Base-by-base conservation (phyloP, 2,113 vertebrate genomes). In the Pseudorhombus dupliciocellatus region DNA sequence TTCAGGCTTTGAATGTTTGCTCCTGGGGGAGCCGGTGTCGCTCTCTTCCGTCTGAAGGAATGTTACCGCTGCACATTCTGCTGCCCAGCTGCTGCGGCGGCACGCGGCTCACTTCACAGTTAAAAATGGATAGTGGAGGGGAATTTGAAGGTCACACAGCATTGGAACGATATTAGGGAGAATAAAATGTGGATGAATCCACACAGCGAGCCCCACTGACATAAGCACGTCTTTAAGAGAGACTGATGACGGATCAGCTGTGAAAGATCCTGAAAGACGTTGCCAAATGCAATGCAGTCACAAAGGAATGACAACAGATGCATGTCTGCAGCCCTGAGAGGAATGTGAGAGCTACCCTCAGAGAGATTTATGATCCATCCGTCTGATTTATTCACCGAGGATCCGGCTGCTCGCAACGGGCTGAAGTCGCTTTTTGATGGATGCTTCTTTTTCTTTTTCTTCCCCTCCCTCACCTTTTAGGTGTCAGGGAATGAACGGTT, bases 41-140 rank as follows among this genome's bases (percentile, higher is more conserved):
- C 62, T 44, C 66, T 56, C 10, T 52, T 81, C 58, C 59, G 54
- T 61, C 46, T 58, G 11, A 53, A 73, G 67, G 56, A 84, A 75
- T 69, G 63, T 18, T 21, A 1, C 37, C 62, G 69, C 30, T 15
- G n/a, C 50, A 74, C 48, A 42, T 16, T 0, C 2, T 12, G 26
- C 21, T 25, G n/a, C 9, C 18, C n/a, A 3, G 4, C 60, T 53
- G 48, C 66, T n/a, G 52, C 51, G 24, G 52, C 51, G 24, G 5
- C 50, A n/a, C 48, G 28, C 2, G 0, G 48, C 34, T 75, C 34
- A 75, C 64, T 62, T 74, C 9, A 50, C 2, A 42, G 31, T 34
- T 70, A 21, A 16, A 8, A 69, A 7, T 0, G 2, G 51, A 16
- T 56, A 37, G 61, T 16, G 12, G 21, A 34, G 34, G 34, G 34